Evolutionary conservation across 2,113 vertebrate genomes (phyloP).

Genomic region (Sprattus sprattus): DNA sequence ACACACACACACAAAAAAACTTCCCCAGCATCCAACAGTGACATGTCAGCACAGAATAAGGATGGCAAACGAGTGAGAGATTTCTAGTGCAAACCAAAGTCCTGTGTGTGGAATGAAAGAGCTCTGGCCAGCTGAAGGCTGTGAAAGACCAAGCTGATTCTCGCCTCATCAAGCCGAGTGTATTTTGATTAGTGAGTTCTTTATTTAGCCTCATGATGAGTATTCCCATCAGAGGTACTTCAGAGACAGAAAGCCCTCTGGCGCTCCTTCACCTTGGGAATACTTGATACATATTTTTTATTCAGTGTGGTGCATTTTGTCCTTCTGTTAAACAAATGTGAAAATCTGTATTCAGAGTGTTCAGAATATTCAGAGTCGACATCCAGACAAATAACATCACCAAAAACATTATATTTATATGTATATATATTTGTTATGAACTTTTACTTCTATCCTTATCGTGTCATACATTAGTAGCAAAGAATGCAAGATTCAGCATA

Average conservation of each 20-base stretch:
- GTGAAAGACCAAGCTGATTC: not conserved
- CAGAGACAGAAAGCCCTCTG: slow-evolving; percentile 12
- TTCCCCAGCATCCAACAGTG: not conserved
- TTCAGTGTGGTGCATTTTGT: not conserved
- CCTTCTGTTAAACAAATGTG: not conserved
- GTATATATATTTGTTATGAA: not conserved
- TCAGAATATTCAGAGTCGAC: not conserved
- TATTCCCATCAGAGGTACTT: not conserved
- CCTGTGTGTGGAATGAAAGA: not conserved
- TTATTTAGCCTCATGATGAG: not conserved
- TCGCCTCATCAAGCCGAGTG: not conserved
- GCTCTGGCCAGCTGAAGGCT: not conserved
- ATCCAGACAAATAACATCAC: not conserved
- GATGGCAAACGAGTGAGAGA: not conserved
- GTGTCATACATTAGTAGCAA: not conserved
- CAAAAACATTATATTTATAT: not conserved
- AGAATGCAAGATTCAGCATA: not conserved
- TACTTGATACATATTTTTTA: not conserved
- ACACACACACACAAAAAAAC: not conserved
- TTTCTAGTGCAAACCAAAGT: not conserved
- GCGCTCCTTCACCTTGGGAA: not conserved
- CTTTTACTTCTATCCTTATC: not conserved
- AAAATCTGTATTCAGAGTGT: not conserved
- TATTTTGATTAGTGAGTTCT: not conserved
- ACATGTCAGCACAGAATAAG: not conserved